These are phyloP conservation scores for Tenthredo mesomela DNA, from an alignment of 2,888 invertebrate genomes.

Conservation along the genomic window DNA sequence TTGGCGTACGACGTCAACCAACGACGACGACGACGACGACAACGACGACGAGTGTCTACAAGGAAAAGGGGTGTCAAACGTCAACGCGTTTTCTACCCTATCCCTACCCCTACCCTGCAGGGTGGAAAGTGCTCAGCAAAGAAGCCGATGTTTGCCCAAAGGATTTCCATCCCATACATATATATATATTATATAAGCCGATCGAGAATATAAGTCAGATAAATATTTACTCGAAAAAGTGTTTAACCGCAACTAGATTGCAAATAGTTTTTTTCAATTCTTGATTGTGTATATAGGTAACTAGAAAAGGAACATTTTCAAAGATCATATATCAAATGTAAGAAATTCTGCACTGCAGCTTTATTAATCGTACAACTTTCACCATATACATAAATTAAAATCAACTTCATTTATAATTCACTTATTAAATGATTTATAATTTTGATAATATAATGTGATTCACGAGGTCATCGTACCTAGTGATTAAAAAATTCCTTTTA, in stretches of 20 bases:
- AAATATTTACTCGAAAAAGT: slow-evolving; percentile 36
- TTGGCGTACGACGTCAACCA: neutral
- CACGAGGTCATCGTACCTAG: neutral
- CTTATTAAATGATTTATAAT: neutral
- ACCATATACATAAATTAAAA: neutral
- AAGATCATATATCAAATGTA: no score
- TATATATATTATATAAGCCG: no score
- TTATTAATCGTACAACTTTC: neutral
- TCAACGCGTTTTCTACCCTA: slow-evolving; percentile 6
- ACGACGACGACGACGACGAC: neutral
- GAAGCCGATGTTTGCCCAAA: slow-evolving; percentile 37
- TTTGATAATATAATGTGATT: neutral
- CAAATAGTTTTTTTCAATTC: neutral
- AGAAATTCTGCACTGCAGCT: neutral
- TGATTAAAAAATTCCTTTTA: neutral
- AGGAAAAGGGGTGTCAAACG: slow-evolving; percentile 33
- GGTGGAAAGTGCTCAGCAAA: slow-evolving; percentile 27
- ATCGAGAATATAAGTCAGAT: slow-evolving; percentile 10
- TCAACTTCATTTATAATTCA: neutral
- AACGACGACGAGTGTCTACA: slow-evolving; percentile 28
- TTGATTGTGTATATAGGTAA: neutral
- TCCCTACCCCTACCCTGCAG: neutral
- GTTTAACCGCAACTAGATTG: neutral
- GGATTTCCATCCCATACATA: slow-evolving; percentile 27
- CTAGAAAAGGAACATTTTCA: neutral